phyloP scores from a whole-genome alignment of 2,113 vertebrate species.

The Gambusia affinis region DNA sequence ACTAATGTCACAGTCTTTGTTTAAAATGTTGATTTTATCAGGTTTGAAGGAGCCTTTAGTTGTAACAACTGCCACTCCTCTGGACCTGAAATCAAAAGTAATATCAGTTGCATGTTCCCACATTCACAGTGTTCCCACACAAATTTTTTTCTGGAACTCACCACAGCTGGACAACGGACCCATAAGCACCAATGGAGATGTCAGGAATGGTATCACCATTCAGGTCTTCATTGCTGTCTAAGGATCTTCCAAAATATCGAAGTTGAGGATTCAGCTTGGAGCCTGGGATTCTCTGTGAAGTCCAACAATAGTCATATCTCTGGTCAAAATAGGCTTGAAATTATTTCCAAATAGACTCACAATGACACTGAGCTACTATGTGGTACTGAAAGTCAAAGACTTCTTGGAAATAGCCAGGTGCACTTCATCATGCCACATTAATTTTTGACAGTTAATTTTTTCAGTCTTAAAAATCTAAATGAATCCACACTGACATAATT shows the following conservation, averaged over 20 bases:
- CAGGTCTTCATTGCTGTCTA: conserved; percentile 87
- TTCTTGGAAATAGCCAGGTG: background rate
- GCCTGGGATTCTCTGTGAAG: conserved; percentile 87
- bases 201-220: conserved; percentile 87
- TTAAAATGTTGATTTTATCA: conserved; percentile 86
- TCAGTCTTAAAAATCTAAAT: background rate
- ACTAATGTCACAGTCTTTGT: conserved; percentile 83
- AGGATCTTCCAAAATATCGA: conserved; percentile 89
- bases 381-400: background rate
- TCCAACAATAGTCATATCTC: background rate
- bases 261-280: conserved; percentile 80
- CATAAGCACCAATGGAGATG: conserved; percentile 87
- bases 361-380: background rate
- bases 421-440: background rate
- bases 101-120: background rate
- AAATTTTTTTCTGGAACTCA: conserved; percentile 65
- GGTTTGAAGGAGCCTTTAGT: conserved; percentile 83
- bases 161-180: conserved; percentile 91
- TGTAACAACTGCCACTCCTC: conserved; percentile 83
- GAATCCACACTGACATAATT: background rate
- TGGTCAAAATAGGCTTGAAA: background rate
- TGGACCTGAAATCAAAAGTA: conserved; percentile 84
- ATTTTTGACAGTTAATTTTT: background rate
- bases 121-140: too few species aligned
- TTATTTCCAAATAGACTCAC: background rate